Evolutionary conservation across 2,888 invertebrate species (phyloP), one percentile per base, ranked within the genome.

Genomic region (Poecilus cupreus): DNA sequence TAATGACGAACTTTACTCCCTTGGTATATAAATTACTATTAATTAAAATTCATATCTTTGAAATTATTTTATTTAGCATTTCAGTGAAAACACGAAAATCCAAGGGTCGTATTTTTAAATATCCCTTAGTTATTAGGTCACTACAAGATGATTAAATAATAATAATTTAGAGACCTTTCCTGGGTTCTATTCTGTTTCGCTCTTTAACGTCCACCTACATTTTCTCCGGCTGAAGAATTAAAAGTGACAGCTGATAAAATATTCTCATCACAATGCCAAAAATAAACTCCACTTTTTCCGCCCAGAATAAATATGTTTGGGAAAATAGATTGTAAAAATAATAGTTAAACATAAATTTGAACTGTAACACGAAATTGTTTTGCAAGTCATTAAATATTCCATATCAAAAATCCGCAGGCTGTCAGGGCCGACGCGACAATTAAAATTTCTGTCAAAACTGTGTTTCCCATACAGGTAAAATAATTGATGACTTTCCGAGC

Each of bases 341-440:
- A 68, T 32, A 68, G 24, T 60, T 3, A 22, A 60, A 60, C 13
- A 43, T 43, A n/a, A 43, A 43, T n/a, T 43, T 43, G 5, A 1
- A 1, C 43, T 11, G 43, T 20, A 20, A 43, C 20, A 20, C 72
- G 26, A 75, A 54, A 75, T 32, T 75, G 54, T 75, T 75, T 75
- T 54, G 51, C 16, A 32, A 6, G 24, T 76, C 76, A 76, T 76
- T 76, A 76, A 76, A 76, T 76, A 57, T 76, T 76, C 57, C 39
- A 76, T 76, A 76, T 76, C 76, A 57, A 76, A 76, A 76, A 57
- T 76, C 76, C 76, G 22, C 54, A 76, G 39, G 24, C 57, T 76
- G 54, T 76, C 76, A 57, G 57, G 0, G n/a, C 18, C 26, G 16
- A 32, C 39, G 46, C 26, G 64, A 77, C 77, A 77, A 77, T 77